Conservation (phyloP, 2,888 invertebrate genomes). For the Argyra leucocephala region DNA sequence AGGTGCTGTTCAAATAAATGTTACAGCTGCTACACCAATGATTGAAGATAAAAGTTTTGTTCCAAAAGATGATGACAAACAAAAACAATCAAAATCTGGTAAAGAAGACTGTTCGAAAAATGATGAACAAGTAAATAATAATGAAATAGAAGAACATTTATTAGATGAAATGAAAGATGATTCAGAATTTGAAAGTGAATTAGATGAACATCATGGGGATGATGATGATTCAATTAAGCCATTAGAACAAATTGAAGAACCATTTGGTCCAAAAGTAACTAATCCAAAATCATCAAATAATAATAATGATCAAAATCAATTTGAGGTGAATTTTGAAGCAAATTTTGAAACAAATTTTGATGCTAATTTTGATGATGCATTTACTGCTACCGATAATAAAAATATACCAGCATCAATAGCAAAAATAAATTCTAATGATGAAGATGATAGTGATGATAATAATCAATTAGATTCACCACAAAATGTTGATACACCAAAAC, state of each 20-base stretch:
- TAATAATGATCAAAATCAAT: slow-evolving; percentile 17
- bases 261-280: slow-evolving; percentile 28
- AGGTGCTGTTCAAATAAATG: slow-evolving; percentile 81
- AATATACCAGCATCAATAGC: slow-evolving; percentile 14
- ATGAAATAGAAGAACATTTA: slow-evolving; percentile 28
- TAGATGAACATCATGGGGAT: slow-evolving; percentile 28
- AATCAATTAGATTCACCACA: slow-evolving; percentile 39
- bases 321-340: slow-evolving; percentile 36
- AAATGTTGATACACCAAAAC: slow-evolving; percentile 45
- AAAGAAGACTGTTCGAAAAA: slow-evolving; percentile 18
- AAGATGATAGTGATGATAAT: slow-evolving; percentile 35
- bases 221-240: neutral
- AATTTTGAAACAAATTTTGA: slow-evolving; percentile 44
- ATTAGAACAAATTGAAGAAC: slow-evolving; percentile 33
- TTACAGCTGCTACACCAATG: slow-evolving; percentile 90
- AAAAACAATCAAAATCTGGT: slow-evolving; percentile 19
- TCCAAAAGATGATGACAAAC: slow-evolving; percentile 19
- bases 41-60: slow-evolving; percentile 53
- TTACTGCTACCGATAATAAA: slow-evolving; percentile 18
- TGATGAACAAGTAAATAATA: slow-evolving; percentile 19
- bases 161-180: slow-evolving; percentile 30
- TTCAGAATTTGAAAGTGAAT: slow-evolving; percentile 27
- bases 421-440: slow-evolving; percentile 27
- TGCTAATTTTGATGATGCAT: slow-evolving; percentile 42
- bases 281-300: slow-evolving; percentile 11